Evolutionary conservation across 1,140 invertebrate genomes (phyloP), one percentile per base, ranked within the genome.

Genomic region (Chymomyza costata): DNA sequence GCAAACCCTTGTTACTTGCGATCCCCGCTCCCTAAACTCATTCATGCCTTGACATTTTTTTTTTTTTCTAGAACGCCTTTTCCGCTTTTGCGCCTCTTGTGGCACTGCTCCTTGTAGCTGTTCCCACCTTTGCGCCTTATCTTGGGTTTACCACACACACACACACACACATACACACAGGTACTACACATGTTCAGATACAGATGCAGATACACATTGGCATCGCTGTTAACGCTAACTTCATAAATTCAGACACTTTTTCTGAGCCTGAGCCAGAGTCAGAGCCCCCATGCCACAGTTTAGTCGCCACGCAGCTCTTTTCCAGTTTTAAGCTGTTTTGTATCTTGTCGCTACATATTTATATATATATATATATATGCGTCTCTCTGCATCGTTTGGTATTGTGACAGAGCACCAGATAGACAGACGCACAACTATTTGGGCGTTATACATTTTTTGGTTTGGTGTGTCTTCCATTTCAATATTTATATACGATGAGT

Each of bases 171-270:
- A 37, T 8, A 37, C 14, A 37, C 21, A 25, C 21, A 25, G 8
- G n/a, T 7, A 18, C 35, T 25, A 25, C 21, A 25, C 21, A 25
- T 25, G 21, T 55, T 48, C 51, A 37, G 14, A n/a, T n/a, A n/a
- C 15, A 62, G 54, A 61, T 65, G 50, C 47, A 25, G 21, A 25
- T 25, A 8, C 21, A 25, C 3, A 50, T 62, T 56, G 52, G 14
- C 32, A 10, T 16, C 19, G 43, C 37, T 5, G 21, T 25, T 25
- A 25, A 25, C 21, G 21, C n/a, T 41, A 52, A 46, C 39, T 63
- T 65, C 58, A 65, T 62, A 62, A 65, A 62, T 65, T 50, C 62
- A 56, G 56, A 65, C 62, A 62, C 52, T 62, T 40, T 50, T 32
- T 31, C 45, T 16, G 8, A 15, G 21, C 32, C 19, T 19, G 3